These are phyloP conservation scores for Epinephelus lanceolatus DNA, from an alignment of 2,113 vertebrate genomes.

Conservation along the genomic window DNA sequence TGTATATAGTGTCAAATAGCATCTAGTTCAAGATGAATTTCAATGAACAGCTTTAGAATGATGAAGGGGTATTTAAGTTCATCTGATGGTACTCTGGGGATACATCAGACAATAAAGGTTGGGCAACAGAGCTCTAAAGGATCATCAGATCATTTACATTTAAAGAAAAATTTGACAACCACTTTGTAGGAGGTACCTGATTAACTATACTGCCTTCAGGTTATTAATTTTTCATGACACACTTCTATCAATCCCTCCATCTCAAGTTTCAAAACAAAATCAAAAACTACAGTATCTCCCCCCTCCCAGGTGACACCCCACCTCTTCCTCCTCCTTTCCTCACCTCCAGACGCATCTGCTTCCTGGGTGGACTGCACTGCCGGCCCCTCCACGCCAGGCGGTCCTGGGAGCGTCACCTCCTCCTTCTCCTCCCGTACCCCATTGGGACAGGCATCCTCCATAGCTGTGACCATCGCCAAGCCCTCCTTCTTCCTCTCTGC, in stretches of 20 bases:
- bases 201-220: not conserved
- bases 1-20: not conserved
- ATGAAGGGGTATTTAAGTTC: not conserved
- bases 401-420: slow-evolving; percentile 59
- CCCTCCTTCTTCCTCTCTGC: slow-evolving; percentile 54
- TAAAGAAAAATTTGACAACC: not conserved
- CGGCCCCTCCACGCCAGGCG: slow-evolving; percentile 46
- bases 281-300: slow-evolving; percentile 6
- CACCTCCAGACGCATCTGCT: slow-evolving; percentile 76
- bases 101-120: not conserved
- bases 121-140: not conserved
- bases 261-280: not conserved
- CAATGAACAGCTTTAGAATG: not conserved
- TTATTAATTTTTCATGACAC: not conserved
- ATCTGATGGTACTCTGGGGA: not conserved
- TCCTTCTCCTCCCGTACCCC: slow-evolving; percentile 69
- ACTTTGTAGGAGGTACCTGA: not conserved
- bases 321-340: slow-evolving; percentile 53
- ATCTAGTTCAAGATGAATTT: not conserved
- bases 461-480: slow-evolving; percentile 78
- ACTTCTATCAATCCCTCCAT: not conserved
- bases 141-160: not conserved
- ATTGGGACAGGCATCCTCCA: slow-evolving; percentile 78
- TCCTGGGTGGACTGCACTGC: slow-evolving; percentile 62
- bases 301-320: not conserved